These are phyloP conservation scores for Agonopterix subpropinquella DNA, from an alignment of 2,888 invertebrate genomes.

Conservation along the genomic window DNA sequence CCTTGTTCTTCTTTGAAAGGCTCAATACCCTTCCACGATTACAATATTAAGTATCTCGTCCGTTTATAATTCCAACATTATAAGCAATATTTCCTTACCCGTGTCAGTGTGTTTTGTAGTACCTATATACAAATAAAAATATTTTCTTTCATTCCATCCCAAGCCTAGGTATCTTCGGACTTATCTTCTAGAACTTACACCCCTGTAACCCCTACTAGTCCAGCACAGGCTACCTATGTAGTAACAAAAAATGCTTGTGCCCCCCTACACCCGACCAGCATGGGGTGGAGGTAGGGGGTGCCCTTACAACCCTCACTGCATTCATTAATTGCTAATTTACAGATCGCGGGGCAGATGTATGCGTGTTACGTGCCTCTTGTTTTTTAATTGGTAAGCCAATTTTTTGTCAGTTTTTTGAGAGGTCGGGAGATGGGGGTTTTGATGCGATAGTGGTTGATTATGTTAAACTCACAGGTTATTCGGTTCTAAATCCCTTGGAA, in stretches of 20 bases:
- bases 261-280: constrained; percentile 11
- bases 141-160: too few species aligned
- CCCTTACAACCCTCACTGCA: constrained; percentile 42
- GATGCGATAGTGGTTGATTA: too few species aligned
- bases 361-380: constrained; percentile 15
- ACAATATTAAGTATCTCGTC: too few species aligned
- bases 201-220: constrained; percentile 29
- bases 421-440: neutral
- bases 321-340: constrained; percentile 73
- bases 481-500: too few species aligned
- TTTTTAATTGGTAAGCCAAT: constrained; percentile 4
- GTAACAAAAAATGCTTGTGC: constrained; percentile 41
- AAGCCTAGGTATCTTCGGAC: constrained; percentile 25
- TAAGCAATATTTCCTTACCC: too few species aligned
- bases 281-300: constrained; percentile 15
- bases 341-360: constrained; percentile 56
- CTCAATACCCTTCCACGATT: too few species aligned
- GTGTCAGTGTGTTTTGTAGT: too few species aligned
- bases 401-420: neutral
- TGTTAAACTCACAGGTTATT: too few species aligned
- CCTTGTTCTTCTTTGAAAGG: too few species aligned
- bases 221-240: constrained; percentile 55
- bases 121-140: too few species aligned
- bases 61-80: too few species aligned
- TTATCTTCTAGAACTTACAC: constrained; percentile 17